Conservation (phyloP, 2,888 invertebrate species). For the Tyria jacobaeae region DNA sequence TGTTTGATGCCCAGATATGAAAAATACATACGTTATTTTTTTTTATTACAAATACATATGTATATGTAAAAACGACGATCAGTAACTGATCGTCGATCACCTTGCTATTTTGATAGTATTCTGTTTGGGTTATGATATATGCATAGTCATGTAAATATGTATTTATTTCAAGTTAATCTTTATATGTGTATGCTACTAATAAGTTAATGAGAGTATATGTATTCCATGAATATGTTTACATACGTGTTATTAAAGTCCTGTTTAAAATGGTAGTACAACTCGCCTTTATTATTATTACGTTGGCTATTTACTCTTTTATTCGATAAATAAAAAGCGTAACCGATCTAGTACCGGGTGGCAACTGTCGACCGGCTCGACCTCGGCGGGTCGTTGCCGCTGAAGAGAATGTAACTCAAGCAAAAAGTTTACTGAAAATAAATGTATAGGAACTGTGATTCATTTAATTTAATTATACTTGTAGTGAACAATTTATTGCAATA, state of each 20-base stretch:
- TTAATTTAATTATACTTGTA: conserved; percentile 17
- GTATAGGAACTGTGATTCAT: conserved; percentile 40
- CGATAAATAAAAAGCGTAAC: conserved; percentile 57
- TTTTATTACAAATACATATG: too few relatives aligned
- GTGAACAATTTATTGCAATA: not conserved
- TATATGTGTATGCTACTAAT: too few relatives aligned
- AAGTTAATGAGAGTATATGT: too few relatives aligned
- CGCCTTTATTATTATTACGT: not conserved
- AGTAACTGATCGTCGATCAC: too few relatives aligned
- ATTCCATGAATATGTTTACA: not conserved
- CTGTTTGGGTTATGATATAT: too few relatives aligned
- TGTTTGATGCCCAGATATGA: too few relatives aligned
- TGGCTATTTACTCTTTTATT: conserved; percentile 37
- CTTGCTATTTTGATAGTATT: too few relatives aligned
- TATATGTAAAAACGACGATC: too few relatives aligned
- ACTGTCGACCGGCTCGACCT: conserved; percentile 66
- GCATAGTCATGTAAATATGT: too few relatives aligned
- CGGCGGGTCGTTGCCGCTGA: conserved; percentile 72
- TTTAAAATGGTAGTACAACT: not conserved
- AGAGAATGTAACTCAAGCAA: conserved; percentile 70
- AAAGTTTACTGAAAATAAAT: conserved; percentile 51
- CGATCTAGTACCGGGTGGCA: conserved; percentile 64
- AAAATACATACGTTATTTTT: too few relatives aligned
- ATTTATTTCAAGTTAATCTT: too few relatives aligned
- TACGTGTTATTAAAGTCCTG: not conserved